phyloP scores from a whole-genome alignment of 2,888 invertebrate genomes.

The Sphecodes monilicornis region DNA sequence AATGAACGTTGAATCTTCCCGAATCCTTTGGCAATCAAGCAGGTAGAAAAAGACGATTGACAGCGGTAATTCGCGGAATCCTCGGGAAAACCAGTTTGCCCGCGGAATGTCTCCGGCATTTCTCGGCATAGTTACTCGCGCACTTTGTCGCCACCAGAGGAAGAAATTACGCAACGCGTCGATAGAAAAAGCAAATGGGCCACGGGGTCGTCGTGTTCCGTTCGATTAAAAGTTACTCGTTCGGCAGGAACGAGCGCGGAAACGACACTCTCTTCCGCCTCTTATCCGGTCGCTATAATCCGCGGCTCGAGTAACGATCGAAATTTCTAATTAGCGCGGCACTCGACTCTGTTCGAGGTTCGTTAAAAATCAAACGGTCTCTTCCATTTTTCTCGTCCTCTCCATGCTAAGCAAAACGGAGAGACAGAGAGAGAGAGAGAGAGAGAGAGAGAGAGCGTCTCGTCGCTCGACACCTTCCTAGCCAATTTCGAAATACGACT shows the following conservation, averaged over 20 bases:
- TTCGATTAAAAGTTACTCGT: slow-evolving; percentile 46
- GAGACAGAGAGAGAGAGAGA: neutral
- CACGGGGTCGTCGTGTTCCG: slow-evolving; percentile 34
- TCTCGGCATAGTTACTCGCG: neutral
- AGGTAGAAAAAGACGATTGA: neutral
- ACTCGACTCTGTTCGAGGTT: slow-evolving; percentile 1
- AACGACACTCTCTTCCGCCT: slow-evolving; percentile 23
- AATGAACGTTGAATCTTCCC: neutral
- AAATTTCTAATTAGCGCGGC: slow-evolving; percentile 33
- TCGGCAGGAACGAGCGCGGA: slow-evolving; percentile 14
- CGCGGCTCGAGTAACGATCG: slow-evolving; percentile 14
- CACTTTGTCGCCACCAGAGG: neutral
- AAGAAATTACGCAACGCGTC: neutral
- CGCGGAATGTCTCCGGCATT: neutral
- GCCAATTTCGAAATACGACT: neutral
- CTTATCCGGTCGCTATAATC: slow-evolving; percentile 26
- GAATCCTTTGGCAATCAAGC: neutral
- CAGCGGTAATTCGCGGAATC: neutral
- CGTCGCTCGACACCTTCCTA: neutral
- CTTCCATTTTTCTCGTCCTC: neutral
- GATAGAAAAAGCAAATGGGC: neutral
- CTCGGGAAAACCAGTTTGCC: neutral
- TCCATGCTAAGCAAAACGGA: neutral
- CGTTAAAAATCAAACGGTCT: slow-evolving; percentile 24
- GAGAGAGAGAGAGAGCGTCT: no score